Percentiles rank a stretch among this genome's conserved stretches.
phyloP scores from a whole-genome alignment of 2,797 vertebrate species.

The Tympanoctomys barrerae region DNA sequence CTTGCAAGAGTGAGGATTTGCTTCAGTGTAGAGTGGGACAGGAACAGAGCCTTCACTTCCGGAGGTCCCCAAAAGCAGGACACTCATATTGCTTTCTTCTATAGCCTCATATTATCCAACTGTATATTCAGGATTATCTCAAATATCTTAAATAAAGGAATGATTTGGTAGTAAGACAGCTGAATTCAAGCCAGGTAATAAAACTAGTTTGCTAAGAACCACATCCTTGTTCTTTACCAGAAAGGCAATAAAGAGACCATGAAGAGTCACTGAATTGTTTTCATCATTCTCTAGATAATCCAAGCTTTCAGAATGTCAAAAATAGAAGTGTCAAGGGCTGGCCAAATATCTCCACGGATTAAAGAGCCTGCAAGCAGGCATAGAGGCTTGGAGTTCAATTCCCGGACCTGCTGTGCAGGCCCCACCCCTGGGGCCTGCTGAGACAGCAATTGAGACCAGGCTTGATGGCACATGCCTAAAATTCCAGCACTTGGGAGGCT shows the following conservation, averaged over 20 bases:
- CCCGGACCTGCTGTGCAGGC: no score
- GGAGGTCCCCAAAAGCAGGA: background rate
- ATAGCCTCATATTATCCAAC: background rate
- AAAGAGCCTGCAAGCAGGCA: no score
- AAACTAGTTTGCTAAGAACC: slow-evolving; percentile 47
- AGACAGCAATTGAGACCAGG: no score
- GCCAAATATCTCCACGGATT: no score
- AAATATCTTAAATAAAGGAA: slow-evolving; percentile 42
- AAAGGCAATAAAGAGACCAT: background rate
- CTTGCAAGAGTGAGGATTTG: background rate
- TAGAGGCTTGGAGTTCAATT: no score
- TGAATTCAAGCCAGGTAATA: background rate
- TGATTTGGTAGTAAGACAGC: background rate
- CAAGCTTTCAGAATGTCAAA: background rate
- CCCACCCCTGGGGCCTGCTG: no score
- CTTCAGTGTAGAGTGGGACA: background rate
- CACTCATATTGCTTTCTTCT: background rate
- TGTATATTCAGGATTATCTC: background rate
- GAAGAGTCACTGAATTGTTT: background rate
- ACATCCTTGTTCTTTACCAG: background rate
- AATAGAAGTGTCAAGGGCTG: background rate
- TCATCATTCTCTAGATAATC: background rate
- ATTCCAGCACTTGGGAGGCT: no score
- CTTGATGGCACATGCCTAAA: no score
- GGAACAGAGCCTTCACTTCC: background rate